Conservation (phyloP, 1,140 invertebrate genomes). For the Meloidogyne exigua region DNA sequence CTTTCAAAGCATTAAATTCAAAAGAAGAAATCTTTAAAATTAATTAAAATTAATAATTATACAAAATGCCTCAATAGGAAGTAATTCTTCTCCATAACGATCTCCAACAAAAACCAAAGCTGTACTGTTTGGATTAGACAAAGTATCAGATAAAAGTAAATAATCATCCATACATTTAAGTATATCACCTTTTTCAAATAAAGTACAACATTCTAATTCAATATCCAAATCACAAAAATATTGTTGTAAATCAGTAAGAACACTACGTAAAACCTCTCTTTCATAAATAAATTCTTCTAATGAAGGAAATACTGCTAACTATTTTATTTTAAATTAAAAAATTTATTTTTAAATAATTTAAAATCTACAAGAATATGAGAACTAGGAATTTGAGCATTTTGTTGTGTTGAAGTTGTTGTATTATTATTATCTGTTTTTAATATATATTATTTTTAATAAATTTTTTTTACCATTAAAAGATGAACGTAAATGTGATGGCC, state of each 20-base stretch:
- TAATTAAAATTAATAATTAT: no score
- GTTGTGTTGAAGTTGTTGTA: not conserved
- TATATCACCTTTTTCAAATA: conserved; percentile 36
- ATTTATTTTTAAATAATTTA: not conserved
- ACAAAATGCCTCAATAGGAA: conserved; percentile 41
- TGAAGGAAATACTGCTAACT: conserved; percentile 27
- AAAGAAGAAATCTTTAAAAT: conserved; percentile 18
- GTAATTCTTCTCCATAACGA: conserved; percentile 44
- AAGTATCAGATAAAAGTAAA: conserved; percentile 32
- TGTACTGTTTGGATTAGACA: conserved; percentile 34
- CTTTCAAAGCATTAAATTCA: conserved; percentile 47
- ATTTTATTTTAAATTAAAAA: conserved; percentile 11
- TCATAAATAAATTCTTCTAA: conserved; percentile 45
- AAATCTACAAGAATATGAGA: conserved; percentile 5
- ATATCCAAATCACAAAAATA: conserved; percentile 48
- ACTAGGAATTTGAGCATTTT: not conserved
- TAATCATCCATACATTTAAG: conserved; percentile 36
- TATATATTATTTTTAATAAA: not conserved
- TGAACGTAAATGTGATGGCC: conserved; percentile 9
- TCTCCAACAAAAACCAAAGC: conserved; percentile 48
- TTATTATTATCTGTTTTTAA: not conserved
- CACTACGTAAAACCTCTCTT: conserved; percentile 44
- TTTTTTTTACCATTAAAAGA: not conserved
- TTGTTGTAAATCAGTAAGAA: conserved; percentile 46
- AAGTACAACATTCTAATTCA: conserved; percentile 48